phyloP scores from a whole-genome alignment of 2,113 vertebrate genomes.

The Brachirus orientalis region DNA sequence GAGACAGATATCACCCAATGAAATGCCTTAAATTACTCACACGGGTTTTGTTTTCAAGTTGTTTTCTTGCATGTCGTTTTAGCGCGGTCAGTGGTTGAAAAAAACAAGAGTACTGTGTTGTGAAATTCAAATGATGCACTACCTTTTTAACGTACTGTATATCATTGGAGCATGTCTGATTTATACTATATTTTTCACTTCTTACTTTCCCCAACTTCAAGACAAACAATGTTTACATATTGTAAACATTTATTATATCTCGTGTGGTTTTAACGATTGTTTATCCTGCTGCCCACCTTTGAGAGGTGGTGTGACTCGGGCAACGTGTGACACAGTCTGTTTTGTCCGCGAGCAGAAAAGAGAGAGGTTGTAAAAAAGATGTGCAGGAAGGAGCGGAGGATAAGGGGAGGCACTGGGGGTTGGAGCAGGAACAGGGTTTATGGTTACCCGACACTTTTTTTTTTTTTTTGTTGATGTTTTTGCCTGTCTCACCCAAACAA shows the following conservation, averaged over 20 bases:
- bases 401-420: constrained; percentile 61
- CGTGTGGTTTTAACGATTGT: neutral
- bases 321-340: constrained; percentile 57
- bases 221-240: neutral
- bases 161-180: neutral
- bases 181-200: neutral
- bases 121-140: too few species aligned
- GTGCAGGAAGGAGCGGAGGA: constrained; percentile 72
- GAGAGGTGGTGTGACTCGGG: constrained; percentile 46
- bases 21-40: constrained; percentile 28
- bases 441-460: constrained; percentile 58
- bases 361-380: constrained; percentile 76
- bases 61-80: neutral
- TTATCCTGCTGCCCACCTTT: constrained; percentile 7
- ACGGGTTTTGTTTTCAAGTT: neutral
- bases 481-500: constrained; percentile 57
- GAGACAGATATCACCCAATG: constrained; percentile 29
- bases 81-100: too few species aligned
- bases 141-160: neutral
- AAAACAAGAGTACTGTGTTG: too few species aligned
- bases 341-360: constrained; percentile 73
- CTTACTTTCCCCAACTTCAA: too few species aligned
- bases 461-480: constrained; percentile 49
- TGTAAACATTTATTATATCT: neutral
- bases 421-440: constrained; percentile 71